Evolutionary conservation across 1,140 invertebrate species (phyloP).

Genomic region (Monomorium pharaonis): DNA sequence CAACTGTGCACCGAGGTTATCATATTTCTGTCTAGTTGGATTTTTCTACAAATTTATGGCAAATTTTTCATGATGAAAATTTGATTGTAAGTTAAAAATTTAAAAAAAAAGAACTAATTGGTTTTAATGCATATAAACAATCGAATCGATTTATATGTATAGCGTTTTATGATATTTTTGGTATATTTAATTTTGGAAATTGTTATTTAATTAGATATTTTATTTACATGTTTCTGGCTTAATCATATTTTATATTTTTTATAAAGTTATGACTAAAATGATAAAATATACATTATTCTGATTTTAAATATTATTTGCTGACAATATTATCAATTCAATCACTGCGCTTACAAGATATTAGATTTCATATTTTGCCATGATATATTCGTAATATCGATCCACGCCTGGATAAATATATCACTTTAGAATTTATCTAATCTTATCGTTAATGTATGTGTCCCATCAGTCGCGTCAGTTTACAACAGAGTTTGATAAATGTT

Average conservation of each 20-base stretch:
- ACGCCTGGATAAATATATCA: conserved; percentile 57
- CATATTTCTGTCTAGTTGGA: not conserved
- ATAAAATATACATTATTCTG: not conserved
- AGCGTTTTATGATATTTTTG: not conserved
- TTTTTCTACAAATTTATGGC: not conserved
- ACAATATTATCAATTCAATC: not conserved
- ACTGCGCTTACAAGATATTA: not conserved
- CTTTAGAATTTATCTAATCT: conserved; percentile 70
- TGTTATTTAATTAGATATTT: not conserved
- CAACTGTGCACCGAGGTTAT: not conserved
- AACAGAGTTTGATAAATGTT: not conserved
- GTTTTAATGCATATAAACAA: not conserved
- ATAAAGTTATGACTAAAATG: not conserved
- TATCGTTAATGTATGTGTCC: conserved; percentile 42
- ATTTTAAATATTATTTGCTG: not conserved
- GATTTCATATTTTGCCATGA: not conserved
- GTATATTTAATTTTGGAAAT: not conserved
- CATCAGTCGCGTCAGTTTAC: not conserved
- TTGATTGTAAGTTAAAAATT: not conserved
- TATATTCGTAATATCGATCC: conserved; percentile 60
- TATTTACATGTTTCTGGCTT: not conserved
- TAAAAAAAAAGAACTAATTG: not conserved
- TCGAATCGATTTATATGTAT: not conserved
- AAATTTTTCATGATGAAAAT: not conserved
- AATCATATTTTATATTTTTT: not conserved